Evolutionary conservation across 2,113 vertebrate genomes (phyloP).

Genomic region (Dolichallabes microphthalmus): DNA sequence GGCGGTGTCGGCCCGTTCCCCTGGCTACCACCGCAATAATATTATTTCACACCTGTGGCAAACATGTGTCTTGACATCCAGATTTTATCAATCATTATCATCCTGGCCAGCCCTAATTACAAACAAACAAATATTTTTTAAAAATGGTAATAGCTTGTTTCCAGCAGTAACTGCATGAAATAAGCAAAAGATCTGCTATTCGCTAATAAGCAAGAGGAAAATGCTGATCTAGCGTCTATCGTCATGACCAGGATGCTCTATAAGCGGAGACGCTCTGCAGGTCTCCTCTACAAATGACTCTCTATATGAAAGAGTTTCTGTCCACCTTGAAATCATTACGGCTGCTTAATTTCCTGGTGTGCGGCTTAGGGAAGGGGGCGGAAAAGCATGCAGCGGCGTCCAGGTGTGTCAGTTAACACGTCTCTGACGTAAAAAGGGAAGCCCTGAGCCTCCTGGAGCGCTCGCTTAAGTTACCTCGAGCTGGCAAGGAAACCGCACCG

Average conservation of each 20-base stretch:
- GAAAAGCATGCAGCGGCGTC: background rate
- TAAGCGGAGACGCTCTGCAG: background rate
- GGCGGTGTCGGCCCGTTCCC: no score
- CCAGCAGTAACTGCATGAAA: background rate
- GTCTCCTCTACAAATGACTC: background rate
- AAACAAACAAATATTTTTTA: background rate
- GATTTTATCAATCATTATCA: background rate
- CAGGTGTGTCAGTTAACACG: slow-evolving; percentile 49
- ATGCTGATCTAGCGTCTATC: background rate
- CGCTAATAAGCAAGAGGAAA: background rate
- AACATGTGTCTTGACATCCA: background rate
- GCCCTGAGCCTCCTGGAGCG: slow-evolving; percentile 31
- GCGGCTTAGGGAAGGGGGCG: background rate
- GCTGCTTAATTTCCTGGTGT: slow-evolving; percentile 15
- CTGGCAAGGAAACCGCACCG: slow-evolving; percentile 37
- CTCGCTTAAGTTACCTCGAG: slow-evolving; percentile 38
- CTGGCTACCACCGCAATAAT: no score
- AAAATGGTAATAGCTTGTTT: no score
- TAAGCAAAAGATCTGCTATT: background rate
- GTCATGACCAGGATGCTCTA: background rate
- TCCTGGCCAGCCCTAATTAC: background rate
- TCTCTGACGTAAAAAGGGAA: slow-evolving; percentile 52
- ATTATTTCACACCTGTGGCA: no score
- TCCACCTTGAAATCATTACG: slow-evolving; percentile 51
- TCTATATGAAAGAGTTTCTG: slow-evolving; percentile 10